Percentiles rank a stretch among this genome's conserved stretches.
These are phyloP conservation scores for Apodemia arnacis DNA, from an alignment of 2,888 invertebrate species.

Conservation along the genomic window DNA sequence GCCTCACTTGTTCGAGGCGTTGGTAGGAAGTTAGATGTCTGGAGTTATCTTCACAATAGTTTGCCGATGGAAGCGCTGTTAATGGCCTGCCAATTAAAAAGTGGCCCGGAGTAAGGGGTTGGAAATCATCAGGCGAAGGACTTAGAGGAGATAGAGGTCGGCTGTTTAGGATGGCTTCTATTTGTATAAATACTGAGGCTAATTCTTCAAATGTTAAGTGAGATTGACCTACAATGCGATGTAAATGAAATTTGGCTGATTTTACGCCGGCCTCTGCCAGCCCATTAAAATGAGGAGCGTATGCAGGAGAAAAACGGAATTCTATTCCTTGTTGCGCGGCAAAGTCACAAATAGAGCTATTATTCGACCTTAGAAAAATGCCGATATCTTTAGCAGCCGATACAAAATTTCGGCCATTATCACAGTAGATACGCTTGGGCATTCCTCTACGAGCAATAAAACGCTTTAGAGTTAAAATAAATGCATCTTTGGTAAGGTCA, in stretches of 20 bases:
- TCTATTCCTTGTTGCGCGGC: constrained; percentile 76
- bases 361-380: background rate
- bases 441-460: constrained; percentile 51
- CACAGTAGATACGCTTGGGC: constrained; percentile 35
- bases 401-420: constrained; percentile 38
- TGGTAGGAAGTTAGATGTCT: background rate
- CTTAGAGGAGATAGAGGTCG: constrained; percentile 69
- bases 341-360: constrained; percentile 66
- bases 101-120: constrained; percentile 69
- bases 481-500: constrained; percentile 28
- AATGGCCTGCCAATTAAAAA: constrained; percentile 12
- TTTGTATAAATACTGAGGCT: constrained; percentile 65
- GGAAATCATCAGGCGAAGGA: constrained; percentile 61
- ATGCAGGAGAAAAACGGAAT: constrained; percentile 74
- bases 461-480: constrained; percentile 5
- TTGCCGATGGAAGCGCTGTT: background rate
- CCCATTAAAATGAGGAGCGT: constrained; percentile 70
- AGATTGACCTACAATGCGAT: background rate
- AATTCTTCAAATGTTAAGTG: constrained; percentile 58
- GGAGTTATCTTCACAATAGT: background rate
- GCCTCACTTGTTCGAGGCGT: constrained; percentile 15
- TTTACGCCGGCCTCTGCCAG: constrained; percentile 59
- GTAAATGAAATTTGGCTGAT: constrained; percentile 19
- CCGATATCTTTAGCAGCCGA: constrained; percentile 23
- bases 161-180: constrained; percentile 73